These are phyloP conservation scores for Brevipalpus yothersi DNA, from an alignment of 1,140 invertebrate species.

Conservation along the genomic window DNA sequence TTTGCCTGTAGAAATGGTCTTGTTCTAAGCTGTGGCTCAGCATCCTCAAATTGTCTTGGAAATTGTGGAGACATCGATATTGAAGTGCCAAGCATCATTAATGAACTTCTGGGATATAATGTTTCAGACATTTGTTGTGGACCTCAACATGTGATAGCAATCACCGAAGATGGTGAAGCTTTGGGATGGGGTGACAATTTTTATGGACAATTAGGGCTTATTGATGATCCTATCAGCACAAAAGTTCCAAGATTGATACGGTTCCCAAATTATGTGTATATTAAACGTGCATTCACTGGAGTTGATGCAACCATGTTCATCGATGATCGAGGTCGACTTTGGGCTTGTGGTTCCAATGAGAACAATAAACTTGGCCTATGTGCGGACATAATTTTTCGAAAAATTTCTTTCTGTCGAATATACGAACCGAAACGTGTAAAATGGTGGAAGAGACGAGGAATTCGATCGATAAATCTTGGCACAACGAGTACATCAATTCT, in stretches of 20 bases:
- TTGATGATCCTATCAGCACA: conserved; percentile 23
- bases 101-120: conserved; percentile 28
- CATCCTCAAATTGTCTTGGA: conserved; percentile 34
- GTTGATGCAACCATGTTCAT: conserved; percentile 36
- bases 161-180: conserved; percentile 32
- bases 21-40: conserved; percentile 41
- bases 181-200: conserved; percentile 41
- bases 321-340: conserved; percentile 32
- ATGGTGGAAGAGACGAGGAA: not conserved
- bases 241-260: conserved; percentile 21
- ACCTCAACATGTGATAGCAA: conserved; percentile 34
- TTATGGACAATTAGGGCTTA: conserved; percentile 34
- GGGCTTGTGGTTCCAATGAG: conserved; percentile 38
- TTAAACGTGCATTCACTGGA: conserved; percentile 32
- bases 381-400: conserved; percentile 14
- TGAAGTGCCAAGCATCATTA: conserved; percentile 35
- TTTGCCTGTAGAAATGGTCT: conserved; percentile 42
- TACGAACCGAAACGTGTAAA: not conserved
- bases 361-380: conserved; percentile 41
- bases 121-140: conserved; percentile 36
- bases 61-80: conserved; percentile 33
- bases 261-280: conserved; percentile 24
- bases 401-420: not conserved
- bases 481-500: not conserved
- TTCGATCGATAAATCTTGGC: not conserved